Evolutionary conservation across 2,797 vertebrate species (phyloP).

Genomic region (Clarias pachynema): DNA sequence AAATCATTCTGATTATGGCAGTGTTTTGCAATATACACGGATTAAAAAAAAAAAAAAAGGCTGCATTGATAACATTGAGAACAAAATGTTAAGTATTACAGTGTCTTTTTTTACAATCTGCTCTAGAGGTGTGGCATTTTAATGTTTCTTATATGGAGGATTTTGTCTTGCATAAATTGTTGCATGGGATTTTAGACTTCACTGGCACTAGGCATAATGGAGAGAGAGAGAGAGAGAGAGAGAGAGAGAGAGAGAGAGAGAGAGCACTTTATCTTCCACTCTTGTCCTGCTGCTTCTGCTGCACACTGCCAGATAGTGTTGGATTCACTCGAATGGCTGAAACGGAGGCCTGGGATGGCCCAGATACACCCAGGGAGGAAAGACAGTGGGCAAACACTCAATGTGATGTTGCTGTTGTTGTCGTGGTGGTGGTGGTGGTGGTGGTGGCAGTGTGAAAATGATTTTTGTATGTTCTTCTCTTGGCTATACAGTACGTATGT

Average conservation of each 20-base stretch:
- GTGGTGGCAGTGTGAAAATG: background rate
- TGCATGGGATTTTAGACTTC: conserved; percentile 6
- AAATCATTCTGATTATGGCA: background rate
- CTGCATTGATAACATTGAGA: background rate
- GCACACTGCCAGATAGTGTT: conserved; percentile 65
- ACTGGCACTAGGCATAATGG: conserved; percentile 16
- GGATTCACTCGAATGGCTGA: conserved; percentile 65
- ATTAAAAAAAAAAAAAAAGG: background rate
- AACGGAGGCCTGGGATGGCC: conserved; percentile 57
- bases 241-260: conserved; percentile 17
- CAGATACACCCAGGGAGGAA: conserved; percentile 61
- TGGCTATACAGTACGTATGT: background rate
- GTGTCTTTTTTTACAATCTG: background rate
- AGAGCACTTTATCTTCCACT: conserved; percentile 56
- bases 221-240: conserved; percentile 28
- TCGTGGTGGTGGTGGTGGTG: background rate
- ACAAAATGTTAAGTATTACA: background rate
- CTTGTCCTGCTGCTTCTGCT: conserved; percentile 49
- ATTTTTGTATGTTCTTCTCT: background rate
- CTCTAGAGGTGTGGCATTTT: background rate
- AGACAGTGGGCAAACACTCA: conserved; percentile 13
- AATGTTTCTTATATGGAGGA: background rate
- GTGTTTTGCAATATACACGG: background rate
- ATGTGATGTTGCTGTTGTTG: background rate
- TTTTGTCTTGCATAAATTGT: background rate